Conservation (phyloP, 2,888 invertebrate genomes). For the Coelopa pilipes region DNA sequence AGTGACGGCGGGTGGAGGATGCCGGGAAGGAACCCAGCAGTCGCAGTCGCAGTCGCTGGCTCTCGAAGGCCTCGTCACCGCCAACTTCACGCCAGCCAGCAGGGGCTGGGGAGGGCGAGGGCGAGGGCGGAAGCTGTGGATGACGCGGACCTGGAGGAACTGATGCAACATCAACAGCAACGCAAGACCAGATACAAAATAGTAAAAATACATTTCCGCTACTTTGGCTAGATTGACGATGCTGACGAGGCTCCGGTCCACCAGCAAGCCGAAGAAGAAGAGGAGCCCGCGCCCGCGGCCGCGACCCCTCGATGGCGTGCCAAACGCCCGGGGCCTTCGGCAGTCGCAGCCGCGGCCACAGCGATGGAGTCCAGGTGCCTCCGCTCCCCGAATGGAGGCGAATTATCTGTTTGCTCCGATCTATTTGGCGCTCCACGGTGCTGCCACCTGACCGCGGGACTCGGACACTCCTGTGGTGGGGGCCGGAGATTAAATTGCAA, state of each 20-base stretch:
- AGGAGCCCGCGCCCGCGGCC: neutral
- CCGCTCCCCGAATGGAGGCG: neutral
- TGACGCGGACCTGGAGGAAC: neutral
- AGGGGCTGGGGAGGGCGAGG: neutral
- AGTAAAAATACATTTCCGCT: slow-evolving; percentile 41
- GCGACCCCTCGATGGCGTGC: neutral
- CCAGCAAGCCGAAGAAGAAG: neutral
- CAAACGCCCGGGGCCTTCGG: neutral
- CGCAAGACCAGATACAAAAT: slow-evolving; percentile 1
- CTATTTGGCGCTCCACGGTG: slow-evolving; percentile 1
- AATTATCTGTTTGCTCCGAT: slow-evolving; percentile 19
- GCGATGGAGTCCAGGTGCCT: neutral
- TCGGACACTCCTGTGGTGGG: no score
- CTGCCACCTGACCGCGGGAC: neutral
- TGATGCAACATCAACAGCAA: neutral
- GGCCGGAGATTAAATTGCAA: slow-evolving; percentile 10
- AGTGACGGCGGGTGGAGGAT: no score
- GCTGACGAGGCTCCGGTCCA: neutral
- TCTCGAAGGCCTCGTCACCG: no score
- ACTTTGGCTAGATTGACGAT: slow-evolving; percentile 39
- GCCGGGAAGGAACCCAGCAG: no score
- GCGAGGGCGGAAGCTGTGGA: slow-evolving; percentile 21
- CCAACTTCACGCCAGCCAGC: no score
- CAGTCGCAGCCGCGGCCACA: neutral
- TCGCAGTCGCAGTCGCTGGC: no score